Evolutionary conservation across 2,797 vertebrate species (phyloP).

Genomic region (Tinamus major): DNA sequence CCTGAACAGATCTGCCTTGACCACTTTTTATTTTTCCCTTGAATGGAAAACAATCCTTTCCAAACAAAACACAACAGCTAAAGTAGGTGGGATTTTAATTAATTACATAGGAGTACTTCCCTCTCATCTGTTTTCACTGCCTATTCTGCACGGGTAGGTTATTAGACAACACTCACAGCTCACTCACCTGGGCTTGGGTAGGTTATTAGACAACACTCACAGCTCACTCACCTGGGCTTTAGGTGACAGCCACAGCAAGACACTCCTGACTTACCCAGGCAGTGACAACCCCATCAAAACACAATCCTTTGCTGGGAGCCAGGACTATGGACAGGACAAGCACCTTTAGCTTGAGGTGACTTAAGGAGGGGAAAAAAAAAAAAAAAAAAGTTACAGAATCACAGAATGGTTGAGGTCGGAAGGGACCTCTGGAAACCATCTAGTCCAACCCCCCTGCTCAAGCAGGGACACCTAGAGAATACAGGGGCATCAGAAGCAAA

Average conservation of each 20-base stretch:
- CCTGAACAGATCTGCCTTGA: neutral
- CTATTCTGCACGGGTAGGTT: neutral
- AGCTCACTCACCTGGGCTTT: neutral
- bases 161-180: neutral
- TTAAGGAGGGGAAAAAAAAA: neutral
- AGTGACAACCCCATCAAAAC: neutral
- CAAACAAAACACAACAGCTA: neutral
- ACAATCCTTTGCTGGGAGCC: neutral
- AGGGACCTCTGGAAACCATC: no score
- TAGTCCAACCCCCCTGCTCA: no score
- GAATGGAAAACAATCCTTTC: neutral
- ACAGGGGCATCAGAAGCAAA: neutral
- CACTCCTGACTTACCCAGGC: neutral
- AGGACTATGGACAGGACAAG: neutral
- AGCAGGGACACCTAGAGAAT: no score
- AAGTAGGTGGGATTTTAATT: neutral
- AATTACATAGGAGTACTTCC: neutral
- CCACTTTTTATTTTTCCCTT: accelerated
- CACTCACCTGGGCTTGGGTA: neutral
- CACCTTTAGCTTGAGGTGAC: neutral
- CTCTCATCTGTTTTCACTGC: neutral
- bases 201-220: neutral
- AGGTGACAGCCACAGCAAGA: neutral
- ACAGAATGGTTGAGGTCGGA: no score
- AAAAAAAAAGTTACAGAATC: no score